Evolutionary conservation across 2,797 vertebrate species (phyloP), one percentile per base, ranked within the genome.

Genomic region (Emydoidea blandingii): DNA sequence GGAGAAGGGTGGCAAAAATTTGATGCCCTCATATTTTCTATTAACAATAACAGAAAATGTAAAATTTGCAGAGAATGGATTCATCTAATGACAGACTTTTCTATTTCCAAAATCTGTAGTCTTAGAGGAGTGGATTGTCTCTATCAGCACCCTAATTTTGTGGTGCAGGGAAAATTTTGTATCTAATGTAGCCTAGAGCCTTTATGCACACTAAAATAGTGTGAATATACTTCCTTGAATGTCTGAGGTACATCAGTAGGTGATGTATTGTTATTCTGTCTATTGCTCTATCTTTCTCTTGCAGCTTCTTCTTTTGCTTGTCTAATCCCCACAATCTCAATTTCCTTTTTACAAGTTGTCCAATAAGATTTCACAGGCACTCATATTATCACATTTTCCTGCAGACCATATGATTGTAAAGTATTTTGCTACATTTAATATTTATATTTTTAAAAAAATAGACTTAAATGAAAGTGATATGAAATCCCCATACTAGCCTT

Each of bases 141-240:
- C 68, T 86, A 86, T 83, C 68, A 90, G 68, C 19, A n/a, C 76
- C 27, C 91, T 95, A 81, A 11, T 86, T 91, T 74, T 65, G 23
- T 94, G 65, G 83, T 83, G 86, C 21, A 34, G 79, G 59, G 59
- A 95, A 94, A 92, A 86, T 83, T 91, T 49, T 93, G 84, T 92
- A 93, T 93, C 86, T 94, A 37, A 50, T 85, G 74, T 92, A 91
- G 81, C 68, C 68, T 72, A 31, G 3, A 5, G 9, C 80, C 29
- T 93, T 83, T 76, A 84, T 56, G 29, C 96, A 34, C 16, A 1
- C 27, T 90, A 85, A 80, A 95, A 93, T 85, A 87, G 53, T 50
- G 56, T 57, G 59, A 44, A 34, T 94, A 81, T 81, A 52, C 84
- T 96, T 14, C 54, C 37, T 87, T 65, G 37, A 89, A 83, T 62